Evolutionary conservation across 2,888 invertebrate genomes (phyloP), one percentile per base, ranked within the genome.

Genomic region (Tenthredo mesomela): DNA sequence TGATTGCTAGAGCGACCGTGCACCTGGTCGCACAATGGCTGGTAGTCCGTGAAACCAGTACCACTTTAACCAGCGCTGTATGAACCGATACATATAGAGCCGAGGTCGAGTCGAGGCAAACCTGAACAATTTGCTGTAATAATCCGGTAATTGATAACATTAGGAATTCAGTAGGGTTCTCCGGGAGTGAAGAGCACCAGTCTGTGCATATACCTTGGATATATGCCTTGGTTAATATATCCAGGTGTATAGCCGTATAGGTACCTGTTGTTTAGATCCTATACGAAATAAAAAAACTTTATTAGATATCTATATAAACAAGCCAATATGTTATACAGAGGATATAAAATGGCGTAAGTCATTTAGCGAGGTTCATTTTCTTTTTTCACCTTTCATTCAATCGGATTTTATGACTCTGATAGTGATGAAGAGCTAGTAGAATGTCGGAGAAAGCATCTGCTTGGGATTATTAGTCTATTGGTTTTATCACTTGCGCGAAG

Each of bases 131-230:
- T 91, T 90, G 89, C 90, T 89, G 89, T 91, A 91, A 91, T 91
- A 92, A 91, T 91, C 89, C 90, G 90, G 91, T 91, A 91, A 90
- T 91, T 89, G 92, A 91, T 92, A 92, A 91, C 91, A 91, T 90
- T 90, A 90, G 89, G 89, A 89, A 91, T 91, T 89, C 89, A 88
- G 87, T 85, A 40, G 12, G 43, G 67, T 21, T 67, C 21, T 3
- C 61, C 15, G 12, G 61, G n/a, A 80, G 25, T 61, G 78, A 80
- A 80, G 78, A 29, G 67, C 47, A 6, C 37, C 33, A 80, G 40
- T 65, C 37, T 10, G 43, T 47, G 80, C 65, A 65, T 80, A 61
- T 33, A 5, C 21, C 37, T 12, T 37, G 33, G 33, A 33, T 33
- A 33, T 33, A 4, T 33, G 33, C 33, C 33, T 33, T 33, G 40